Evolutionary conservation across 1,140 invertebrate genomes (phyloP), one percentile per base, ranked within the genome.

Genomic region (Heliconius hermathena): DNA sequence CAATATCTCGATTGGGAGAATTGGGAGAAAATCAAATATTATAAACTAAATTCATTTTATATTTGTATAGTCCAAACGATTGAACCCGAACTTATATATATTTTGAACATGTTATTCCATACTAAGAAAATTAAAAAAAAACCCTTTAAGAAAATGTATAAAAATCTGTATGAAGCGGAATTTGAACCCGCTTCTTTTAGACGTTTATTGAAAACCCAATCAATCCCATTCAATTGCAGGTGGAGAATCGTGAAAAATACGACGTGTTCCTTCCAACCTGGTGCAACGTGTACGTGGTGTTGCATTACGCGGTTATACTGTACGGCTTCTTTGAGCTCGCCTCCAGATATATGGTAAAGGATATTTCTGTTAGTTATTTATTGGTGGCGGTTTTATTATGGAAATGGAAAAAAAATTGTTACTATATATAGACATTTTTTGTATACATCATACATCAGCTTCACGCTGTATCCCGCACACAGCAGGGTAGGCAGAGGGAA

Each of bases 241-340:
- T 97, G 16, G 95, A 95, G 75, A 88, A 92, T 5, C 93, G 97
- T 74, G 87, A 95, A n/a, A 97, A 97, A 86, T 98, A 96, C 87
- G 95, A 98, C 89, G 96, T 96, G 0, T 84, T 93, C 76, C 88
- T 98, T n/a, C 96, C 97, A 0, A 70, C 89, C 0, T 97, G 96
- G 97, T 96, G 96, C 83, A 97, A 96, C 81, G 49, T 96, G 0
- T 98, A 98, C 84, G 91, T 97, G 13, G 87, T 96, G 9, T 54
- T 96, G 0, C 97, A 98, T 88, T 98, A 98, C 88, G 86, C 95
- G 41, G 86, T 97, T 1, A 94, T 97, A 0, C 85, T 97, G 9
- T 95, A 96, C 74, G 95, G 95, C 8, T 97, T 97, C 93, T 95
- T 96, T 79, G 95, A 96, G 81, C 86, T 97, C 1, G 95, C 96